Evolutionary conservation across 2,113 vertebrate genomes (phyloP).

Genomic region (Pyrgilauda ruficollis): DNA sequence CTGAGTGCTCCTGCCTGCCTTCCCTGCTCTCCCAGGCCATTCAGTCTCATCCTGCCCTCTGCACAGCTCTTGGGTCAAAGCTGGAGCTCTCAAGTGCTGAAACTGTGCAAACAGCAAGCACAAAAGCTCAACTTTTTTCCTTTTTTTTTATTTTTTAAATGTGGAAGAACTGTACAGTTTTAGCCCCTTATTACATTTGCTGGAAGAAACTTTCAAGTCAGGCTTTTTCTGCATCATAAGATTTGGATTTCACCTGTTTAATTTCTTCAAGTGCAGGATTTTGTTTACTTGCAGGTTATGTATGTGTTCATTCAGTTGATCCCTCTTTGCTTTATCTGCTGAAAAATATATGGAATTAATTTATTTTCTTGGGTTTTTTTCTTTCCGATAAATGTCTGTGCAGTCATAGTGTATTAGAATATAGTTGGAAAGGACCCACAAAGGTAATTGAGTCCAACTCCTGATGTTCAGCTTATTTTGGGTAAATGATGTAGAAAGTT

Average conservation of each 20-base stretch:
- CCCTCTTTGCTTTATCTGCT: neutral
- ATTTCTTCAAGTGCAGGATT: neutral
- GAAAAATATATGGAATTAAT: neutral
- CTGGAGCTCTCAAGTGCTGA: neutral
- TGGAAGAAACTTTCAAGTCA: neutral
- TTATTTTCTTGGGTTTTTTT: neutral
- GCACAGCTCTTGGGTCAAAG: neutral
- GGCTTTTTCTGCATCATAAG: neutral
- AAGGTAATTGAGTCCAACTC: neutral
- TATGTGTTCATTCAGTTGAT: neutral
- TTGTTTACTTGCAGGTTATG: neutral
- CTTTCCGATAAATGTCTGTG: neutral
- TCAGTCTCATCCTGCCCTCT: neutral
- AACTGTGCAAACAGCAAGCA: neutral
- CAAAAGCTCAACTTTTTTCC: neutral
- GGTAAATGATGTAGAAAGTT: neutral
- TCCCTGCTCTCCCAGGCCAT: rapidly evolving
- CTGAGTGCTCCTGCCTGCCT: neutral
- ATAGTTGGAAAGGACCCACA: neutral
- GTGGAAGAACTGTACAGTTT: neutral
- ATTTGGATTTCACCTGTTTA: neutral
- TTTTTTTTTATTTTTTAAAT: neutral
- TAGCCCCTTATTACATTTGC: neutral
- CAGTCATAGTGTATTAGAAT: neutral
- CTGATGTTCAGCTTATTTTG: neutral